phyloP scores from a whole-genome alignment of 2,888 invertebrate species.

The Drosophila mercatorum region DNA sequence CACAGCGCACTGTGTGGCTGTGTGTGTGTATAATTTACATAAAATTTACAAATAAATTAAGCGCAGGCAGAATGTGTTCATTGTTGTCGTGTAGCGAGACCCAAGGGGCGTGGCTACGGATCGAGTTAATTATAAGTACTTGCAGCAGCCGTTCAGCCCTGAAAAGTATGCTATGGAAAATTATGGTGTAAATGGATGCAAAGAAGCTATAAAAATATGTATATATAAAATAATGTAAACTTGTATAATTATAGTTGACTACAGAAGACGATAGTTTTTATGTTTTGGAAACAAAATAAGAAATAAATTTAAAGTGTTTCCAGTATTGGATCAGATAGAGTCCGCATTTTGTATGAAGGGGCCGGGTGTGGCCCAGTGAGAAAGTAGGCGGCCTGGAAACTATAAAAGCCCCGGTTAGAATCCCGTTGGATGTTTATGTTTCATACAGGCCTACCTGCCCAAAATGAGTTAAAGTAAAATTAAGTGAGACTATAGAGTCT shows the following conservation, averaged over 20 bases:
- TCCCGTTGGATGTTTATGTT: too few relatives aligned
- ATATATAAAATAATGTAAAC: too few relatives aligned
- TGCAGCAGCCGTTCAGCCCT: slow-evolving; percentile 4
- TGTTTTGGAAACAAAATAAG: too few relatives aligned
- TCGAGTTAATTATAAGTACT: slow-evolving; percentile 29
- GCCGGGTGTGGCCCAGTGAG: too few relatives aligned
- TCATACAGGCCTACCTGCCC: too few relatives aligned
- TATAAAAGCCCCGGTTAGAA: too few relatives aligned
- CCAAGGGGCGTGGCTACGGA: slow-evolving; percentile 25
- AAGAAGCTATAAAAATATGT: neutral
- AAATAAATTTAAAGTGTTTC: too few relatives aligned
- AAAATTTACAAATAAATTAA: slow-evolving; percentile 73
- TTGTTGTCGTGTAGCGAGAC: neutral
- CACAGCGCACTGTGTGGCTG: slow-evolving; percentile 30
- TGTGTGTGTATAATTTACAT: slow-evolving; percentile 59
- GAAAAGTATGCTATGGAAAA: slow-evolving; percentile 7
- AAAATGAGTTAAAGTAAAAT: too few relatives aligned
- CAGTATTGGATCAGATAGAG: too few relatives aligned
- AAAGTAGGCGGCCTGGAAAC: too few relatives aligned
- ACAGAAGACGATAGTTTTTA: neutral
- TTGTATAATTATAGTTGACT: neutral
- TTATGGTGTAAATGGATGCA: neutral
- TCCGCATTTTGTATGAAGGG: too few relatives aligned
- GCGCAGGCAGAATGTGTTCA: slow-evolving; percentile 60
- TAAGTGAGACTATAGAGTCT: too few relatives aligned